Percentiles rank a stretch among this genome's conserved stretches.
Conservation (phyloP, 2,797 vertebrate species). For the Echeneis naucrates region DNA sequence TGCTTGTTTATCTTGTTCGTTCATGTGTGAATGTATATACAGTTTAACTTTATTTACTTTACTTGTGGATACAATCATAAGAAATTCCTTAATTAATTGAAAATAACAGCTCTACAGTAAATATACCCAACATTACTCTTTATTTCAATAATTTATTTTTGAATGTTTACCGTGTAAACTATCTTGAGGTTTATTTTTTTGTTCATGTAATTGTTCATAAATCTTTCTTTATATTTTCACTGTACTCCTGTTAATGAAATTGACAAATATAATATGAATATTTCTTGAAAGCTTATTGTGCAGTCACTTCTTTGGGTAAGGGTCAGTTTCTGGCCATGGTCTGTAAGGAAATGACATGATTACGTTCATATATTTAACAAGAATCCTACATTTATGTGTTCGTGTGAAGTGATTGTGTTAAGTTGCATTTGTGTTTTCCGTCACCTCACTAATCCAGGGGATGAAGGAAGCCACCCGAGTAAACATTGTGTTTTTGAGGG, state of each 20-base stretch:
- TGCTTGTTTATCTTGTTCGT: neutral
- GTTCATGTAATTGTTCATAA: too few species aligned
- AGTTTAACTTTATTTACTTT: neutral
- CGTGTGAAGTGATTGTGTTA: neutral
- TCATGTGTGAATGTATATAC: neutral
- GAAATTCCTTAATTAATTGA: neutral
- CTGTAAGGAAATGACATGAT: conserved; percentile 47
- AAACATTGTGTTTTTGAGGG: conserved; percentile 69
- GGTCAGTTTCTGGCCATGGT: conserved; percentile 68
- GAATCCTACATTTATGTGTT: too few species aligned
- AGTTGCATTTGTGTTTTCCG: neutral
- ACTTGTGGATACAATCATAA: neutral
- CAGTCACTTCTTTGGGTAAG: neutral
- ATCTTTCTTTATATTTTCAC: too few species aligned
- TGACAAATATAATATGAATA: conserved; percentile 1
- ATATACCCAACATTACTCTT: neutral
- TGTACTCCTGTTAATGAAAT: too few species aligned
- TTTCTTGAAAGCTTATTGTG: conserved; percentile 49
- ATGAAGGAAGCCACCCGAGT: conserved; percentile 72
- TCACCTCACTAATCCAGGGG: conserved; percentile 77
- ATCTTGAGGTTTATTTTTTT: neutral
- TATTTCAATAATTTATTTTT: neutral
- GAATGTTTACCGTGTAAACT: conserved; percentile 1
- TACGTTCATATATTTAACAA: conserved; percentile 6
- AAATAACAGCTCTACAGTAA: neutral